Base-by-base conservation (phyloP, 2,113 vertebrate genomes). In the Chunga burmeisteri region DNA sequence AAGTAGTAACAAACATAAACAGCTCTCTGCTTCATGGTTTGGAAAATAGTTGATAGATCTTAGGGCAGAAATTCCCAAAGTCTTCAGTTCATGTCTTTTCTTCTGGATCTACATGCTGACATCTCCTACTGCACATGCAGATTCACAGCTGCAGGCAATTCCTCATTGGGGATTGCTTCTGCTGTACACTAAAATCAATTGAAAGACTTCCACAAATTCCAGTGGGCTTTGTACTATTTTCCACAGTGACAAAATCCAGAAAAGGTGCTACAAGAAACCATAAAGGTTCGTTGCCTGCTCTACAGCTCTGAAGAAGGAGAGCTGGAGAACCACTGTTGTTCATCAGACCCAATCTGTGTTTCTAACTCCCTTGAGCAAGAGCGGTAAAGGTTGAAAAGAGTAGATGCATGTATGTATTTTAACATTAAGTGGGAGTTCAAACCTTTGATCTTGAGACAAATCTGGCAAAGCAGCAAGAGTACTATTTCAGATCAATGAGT, bases 1-100 rank as follows among this genome's bases (percentile, higher is more conserved):
- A 94, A 97, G 78, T 93, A 95, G 62, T 95, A 97, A 94, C 85
- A 97, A 96, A 97, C 82, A 96, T 78, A 95, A 97, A 96, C 93
- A 97, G 89, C 65, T 75, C 83, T 94, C 88, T 91, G 71, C 32
- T 85, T 90, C 3, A 1, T 85, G 73, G 44, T 95, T 96, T 10
- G 21, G 74, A 96, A 96, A 96, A 95, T 13, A 89, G 62, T 77
- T 94, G 81, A 85, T 90, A 94, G 89, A 94, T 84, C 68, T 91
- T 40, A 65, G 56, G 65, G 87, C 34, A 95, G 66, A 93, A 87
- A 96, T 94, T 89, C 73, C 81, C 40, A 47, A 75, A 83, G 47
- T 89, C 53, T 90, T 84, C 62, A 63, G 53, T 79, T 82, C 62
- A 80, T 1, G 1, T 88, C 75, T 75, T 82, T 67, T 92, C 38